Evolutionary conservation across 2,888 invertebrate genomes (phyloP).

Genomic region (Sinelater perroti): DNA sequence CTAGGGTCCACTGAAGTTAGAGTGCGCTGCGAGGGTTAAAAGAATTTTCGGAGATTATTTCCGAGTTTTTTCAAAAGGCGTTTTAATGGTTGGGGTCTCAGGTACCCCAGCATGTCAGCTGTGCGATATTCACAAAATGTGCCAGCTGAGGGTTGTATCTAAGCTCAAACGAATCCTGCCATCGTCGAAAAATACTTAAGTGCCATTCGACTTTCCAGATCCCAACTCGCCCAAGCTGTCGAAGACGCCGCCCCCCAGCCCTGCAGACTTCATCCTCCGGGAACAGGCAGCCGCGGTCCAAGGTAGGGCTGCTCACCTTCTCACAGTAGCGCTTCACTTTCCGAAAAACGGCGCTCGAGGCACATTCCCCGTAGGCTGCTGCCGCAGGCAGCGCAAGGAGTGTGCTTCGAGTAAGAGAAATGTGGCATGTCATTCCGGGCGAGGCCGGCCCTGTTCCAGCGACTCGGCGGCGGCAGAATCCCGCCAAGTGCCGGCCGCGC

Average conservation of each 20-base stretch:
- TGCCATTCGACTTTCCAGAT: slow-evolving; percentile 62
- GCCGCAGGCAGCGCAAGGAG: slow-evolving; percentile 11
- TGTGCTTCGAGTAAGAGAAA: slow-evolving; percentile 35
- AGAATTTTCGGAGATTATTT: no score
- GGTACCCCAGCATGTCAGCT: no score
- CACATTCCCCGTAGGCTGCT: slow-evolving; percentile 20
- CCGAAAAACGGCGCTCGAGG: slow-evolving; percentile 28
- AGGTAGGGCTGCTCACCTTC: slow-evolving; percentile 54
- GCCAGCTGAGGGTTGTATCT: no score
- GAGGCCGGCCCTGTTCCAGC: neutral
- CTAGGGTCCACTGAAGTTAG: no score
- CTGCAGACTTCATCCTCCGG: slow-evolving; percentile 69
- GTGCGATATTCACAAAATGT: no score
- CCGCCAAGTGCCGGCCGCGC: neutral
- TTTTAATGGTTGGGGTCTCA: no score
- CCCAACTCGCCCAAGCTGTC: slow-evolving; percentile 69
- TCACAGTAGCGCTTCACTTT: no score
- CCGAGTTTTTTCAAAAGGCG: no score
- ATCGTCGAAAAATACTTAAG: no score
- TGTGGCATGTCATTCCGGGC: slow-evolving; percentile 46
- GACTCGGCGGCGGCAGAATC: neutral
- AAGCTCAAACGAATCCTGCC: no score
- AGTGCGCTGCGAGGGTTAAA: no score
- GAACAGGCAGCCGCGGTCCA: slow-evolving; percentile 63
- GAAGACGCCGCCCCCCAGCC: slow-evolving; percentile 76